phyloP scores from a whole-genome alignment of 2,888 invertebrate genomes.

The Eutolmus rufibarbis region DNA sequence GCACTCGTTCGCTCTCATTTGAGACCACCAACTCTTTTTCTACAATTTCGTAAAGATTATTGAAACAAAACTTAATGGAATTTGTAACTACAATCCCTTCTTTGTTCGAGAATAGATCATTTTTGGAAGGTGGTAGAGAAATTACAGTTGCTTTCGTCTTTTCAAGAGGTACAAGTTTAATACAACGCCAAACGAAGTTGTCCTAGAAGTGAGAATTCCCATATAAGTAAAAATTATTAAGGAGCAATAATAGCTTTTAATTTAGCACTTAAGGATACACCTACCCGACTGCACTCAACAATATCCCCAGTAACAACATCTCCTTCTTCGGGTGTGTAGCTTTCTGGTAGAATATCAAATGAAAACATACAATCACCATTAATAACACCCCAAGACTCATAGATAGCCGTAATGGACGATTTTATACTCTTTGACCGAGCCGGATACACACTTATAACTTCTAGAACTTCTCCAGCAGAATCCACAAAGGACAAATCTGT shows the following conservation, averaged over 20 bases:
- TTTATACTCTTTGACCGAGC: slow-evolving; percentile 67
- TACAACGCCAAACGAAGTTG: slow-evolving; percentile 55
- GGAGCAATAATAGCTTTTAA: neutral
- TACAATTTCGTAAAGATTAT: slow-evolving; percentile 61
- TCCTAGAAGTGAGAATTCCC: slow-evolving; percentile 57
- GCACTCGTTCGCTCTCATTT: slow-evolving; percentile 65
- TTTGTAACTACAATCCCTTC: slow-evolving; percentile 67
- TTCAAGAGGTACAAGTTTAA: slow-evolving; percentile 48
- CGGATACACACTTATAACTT: slow-evolving; percentile 69
- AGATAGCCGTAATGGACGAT: slow-evolving; percentile 62
- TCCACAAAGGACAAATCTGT: slow-evolving; percentile 67
- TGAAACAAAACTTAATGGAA: slow-evolving; percentile 59
- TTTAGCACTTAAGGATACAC: slow-evolving; percentile 1
- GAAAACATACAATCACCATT: slow-evolving; percentile 69
- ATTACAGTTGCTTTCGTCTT: neutral
- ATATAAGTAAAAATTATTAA: neutral
- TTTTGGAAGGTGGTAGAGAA: neutral
- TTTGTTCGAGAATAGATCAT: slow-evolving; percentile 59
- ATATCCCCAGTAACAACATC: slow-evolving; percentile 72
- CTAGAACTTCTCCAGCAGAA: slow-evolving; percentile 66
- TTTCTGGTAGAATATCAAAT: slow-evolving; percentile 65
- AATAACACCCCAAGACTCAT: slow-evolving; percentile 66
- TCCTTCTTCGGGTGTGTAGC: slow-evolving; percentile 67
- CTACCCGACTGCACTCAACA: slow-evolving; percentile 73
- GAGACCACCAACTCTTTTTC: slow-evolving; percentile 64